phyloP scores from a whole-genome alignment of 2,797 vertebrate species.

The Myotis pilosus region DNA sequence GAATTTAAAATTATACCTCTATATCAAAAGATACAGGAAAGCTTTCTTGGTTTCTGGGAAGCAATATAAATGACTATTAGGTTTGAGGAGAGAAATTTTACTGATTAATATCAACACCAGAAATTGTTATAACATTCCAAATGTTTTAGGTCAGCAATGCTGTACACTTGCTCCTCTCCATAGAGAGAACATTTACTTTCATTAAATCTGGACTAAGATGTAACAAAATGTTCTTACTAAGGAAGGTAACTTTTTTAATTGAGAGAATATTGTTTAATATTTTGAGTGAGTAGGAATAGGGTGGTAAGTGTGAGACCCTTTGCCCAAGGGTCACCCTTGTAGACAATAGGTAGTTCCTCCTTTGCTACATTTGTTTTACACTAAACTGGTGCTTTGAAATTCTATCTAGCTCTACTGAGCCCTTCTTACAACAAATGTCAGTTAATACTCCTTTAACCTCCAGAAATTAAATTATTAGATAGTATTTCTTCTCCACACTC shows the following conservation, averaged over 20 bases:
- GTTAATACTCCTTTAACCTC: not conserved
- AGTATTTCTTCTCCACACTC: slow-evolving; percentile 6
- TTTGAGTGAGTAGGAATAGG: not conserved
- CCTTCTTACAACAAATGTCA: not conserved
- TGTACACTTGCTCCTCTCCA: not conserved
- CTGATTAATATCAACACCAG: not conserved
- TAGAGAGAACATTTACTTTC: not conserved
- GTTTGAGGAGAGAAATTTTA: not conserved
- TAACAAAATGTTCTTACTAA: slow-evolving; percentile 5
- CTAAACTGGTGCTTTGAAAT: not conserved
- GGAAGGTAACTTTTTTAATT: not conserved
- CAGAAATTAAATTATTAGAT: slow-evolving; percentile 10
- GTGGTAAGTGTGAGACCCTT: not conserved
- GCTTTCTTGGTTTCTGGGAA: not conserved
- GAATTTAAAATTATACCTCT: slow-evolving; percentile 29
- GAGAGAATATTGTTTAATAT: not conserved
- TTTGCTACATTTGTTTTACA: not conserved
- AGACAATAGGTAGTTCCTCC: not conserved
- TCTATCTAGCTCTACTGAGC: not conserved
- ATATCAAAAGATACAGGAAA: slow-evolving; percentile 29
- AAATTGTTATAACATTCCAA: not conserved
- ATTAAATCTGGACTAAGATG: not conserved
- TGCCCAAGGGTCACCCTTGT: not conserved
- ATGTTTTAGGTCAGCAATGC: not conserved
- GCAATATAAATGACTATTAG: slow-evolving; percentile 1